phyloP scores from a whole-genome alignment of 2,888 invertebrate species.

The Noctua janthina region DNA sequence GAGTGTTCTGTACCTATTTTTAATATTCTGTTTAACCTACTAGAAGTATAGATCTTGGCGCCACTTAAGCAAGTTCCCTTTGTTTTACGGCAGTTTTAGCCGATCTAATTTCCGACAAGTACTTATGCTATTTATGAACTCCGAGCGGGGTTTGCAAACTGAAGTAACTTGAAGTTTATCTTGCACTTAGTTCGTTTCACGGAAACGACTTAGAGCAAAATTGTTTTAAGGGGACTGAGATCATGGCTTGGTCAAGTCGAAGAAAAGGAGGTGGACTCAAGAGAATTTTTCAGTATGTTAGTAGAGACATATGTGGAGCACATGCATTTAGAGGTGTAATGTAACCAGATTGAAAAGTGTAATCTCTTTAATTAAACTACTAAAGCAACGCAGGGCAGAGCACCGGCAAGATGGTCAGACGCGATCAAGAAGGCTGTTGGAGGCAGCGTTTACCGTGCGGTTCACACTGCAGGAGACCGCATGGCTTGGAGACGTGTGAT shows the following conservation, averaged over 20 bases:
- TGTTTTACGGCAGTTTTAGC: slow-evolving; percentile 48
- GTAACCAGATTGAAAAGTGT: background rate
- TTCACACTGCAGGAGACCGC: background rate
- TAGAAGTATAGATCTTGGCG: slow-evolving; percentile 19
- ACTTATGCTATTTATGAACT: slow-evolving; percentile 40
- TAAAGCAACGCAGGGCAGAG: background rate
- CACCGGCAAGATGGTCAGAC: background rate
- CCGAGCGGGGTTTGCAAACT: slow-evolving; percentile 12
- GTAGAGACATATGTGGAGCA: background rate
- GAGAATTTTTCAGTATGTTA: background rate
- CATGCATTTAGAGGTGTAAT: too few relatives aligned
- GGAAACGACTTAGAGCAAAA: background rate
- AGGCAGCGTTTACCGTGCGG: background rate
- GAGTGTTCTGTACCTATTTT: background rate
- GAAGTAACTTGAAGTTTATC: slow-evolving; percentile 27
- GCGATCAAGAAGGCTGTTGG: background rate
- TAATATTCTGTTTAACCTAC: slow-evolving; percentile 11
- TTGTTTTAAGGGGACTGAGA: background rate
- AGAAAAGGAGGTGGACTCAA: background rate
- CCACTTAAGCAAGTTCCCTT: slow-evolving; percentile 45
- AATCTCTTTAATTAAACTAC: background rate
- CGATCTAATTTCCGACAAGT: slow-evolving; percentile 54
- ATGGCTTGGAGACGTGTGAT: background rate
- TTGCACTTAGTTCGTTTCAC: slow-evolving; percentile 22
- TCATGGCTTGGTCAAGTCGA: background rate